phyloP scores from a whole-genome alignment of 2,888 invertebrate genomes.

The Malachius bipustulatus region DNA sequence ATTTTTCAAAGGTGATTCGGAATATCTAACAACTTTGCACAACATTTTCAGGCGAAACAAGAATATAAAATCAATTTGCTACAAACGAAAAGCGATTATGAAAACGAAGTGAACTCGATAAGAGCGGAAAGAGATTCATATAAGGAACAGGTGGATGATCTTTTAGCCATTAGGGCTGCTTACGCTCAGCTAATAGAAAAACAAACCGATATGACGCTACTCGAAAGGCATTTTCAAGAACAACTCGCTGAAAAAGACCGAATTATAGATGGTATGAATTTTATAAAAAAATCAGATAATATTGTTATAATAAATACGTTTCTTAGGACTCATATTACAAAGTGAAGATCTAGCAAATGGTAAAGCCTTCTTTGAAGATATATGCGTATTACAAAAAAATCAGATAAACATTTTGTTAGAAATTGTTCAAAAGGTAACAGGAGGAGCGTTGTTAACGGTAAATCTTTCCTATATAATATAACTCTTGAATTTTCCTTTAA shows the following conservation, averaged over 20 bases:
- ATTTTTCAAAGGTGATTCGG: too few species aligned
- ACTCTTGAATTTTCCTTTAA: too few species aligned
- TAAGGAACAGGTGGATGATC: slow-evolving; percentile 24
- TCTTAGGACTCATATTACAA: not conserved
- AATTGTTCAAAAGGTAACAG: not conserved
- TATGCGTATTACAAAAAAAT: slow-evolving; percentile 1
- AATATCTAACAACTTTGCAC: too few species aligned
- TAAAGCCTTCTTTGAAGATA: not conserved
- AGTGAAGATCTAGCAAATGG: not conserved
- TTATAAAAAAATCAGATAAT: too few species aligned
- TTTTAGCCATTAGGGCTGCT: slow-evolving; percentile 23
- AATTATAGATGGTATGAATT: not conserved
- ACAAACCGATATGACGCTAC: not conserved
- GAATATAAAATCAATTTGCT: too few species aligned
- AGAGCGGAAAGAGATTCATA: slow-evolving; percentile 13
- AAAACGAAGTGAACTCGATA: slow-evolving; percentile 5
- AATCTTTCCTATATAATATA: too few species aligned
- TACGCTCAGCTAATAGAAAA: slow-evolving; percentile 2
- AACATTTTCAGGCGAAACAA: too few species aligned
- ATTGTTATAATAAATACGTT: slow-evolving; percentile 2
- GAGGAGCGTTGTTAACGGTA: too few species aligned
- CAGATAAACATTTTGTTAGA: not conserved
- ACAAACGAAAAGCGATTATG: not conserved
- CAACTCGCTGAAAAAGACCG: not conserved
- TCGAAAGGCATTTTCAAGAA: not conserved